Base-by-base conservation (phyloP, 2,888 invertebrate species). In the Anoncus sp. region DNA sequence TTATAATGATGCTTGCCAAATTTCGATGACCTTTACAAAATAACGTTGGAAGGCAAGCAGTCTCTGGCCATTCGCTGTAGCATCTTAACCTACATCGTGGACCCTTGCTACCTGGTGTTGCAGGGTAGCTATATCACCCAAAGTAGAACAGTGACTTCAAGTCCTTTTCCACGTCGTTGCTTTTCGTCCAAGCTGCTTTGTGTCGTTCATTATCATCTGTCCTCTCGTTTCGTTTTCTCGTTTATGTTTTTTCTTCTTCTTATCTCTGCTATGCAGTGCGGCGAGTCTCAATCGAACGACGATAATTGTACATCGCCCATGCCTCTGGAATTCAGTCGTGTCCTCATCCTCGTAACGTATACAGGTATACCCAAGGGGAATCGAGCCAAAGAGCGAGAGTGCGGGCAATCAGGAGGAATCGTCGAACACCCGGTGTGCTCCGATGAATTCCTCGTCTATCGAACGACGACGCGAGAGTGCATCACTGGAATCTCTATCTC, bases 221-320 rank as follows among this genome's bases (percentile, higher is more conserved):
- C n/a, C n/a, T n/a, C n/a, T 40, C 43, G 20, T 53, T 43, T 51
- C 35, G 3, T 53, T 53, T 14, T 38, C 6, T 66, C 22, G 7
- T 55, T 47, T 12, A 27, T 57, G 9, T 45, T 55, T 31, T 57
- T 18, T 45, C 43, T 43, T 53, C 35, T 24, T 55, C 57, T 43
- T 43, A 55, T 57, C 45, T 57, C 16, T 5, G 6, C 45, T 14
- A 7, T 40, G 40, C 59, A 22, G 24, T 35, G 55, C 57, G 43
- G 35, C 31, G 22, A 57, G 57, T 12, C 35, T 55, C 55, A 35
- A 57, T 67, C 67, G 67, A 55, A 65, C 45, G 38, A 40, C 65
- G 75, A 75, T 70, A 51, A 75, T 75, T 71, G 51, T 49, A 65
- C 66, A 35, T 63, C 16, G 57, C 45, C 5, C 43, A 49, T 14